phyloP scores from a whole-genome alignment of 2,888 invertebrate genomes.

The Epinotia ramella region DNA sequence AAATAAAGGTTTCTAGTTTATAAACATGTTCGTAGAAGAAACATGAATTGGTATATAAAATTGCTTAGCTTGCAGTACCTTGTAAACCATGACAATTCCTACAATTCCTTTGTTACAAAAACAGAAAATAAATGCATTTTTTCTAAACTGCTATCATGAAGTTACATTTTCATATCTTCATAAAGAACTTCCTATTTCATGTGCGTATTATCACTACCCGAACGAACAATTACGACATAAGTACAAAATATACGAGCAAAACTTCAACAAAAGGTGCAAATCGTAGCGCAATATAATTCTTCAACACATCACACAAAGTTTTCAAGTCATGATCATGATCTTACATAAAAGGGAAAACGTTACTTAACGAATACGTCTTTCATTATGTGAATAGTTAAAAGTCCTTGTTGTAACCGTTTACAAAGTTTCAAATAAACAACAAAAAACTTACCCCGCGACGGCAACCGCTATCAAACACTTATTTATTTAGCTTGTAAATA shows the following conservation, averaged over 20 bases:
- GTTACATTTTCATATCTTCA: neutral
- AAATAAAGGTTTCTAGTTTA: neutral
- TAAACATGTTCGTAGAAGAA: neutral
- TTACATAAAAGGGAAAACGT: conserved; percentile 30
- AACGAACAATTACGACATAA: conserved; percentile 9
- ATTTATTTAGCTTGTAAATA: conserved; percentile 24
- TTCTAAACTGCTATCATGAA: neutral
- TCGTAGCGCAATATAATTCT: neutral
- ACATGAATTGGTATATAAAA: neutral
- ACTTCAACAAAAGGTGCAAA: conserved; percentile 1
- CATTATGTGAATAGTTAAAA: conserved; percentile 32
- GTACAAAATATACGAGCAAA: neutral
- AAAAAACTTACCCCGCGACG: conserved; percentile 46
- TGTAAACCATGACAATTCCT: conserved; percentile 1
- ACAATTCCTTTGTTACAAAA: conserved; percentile 38
- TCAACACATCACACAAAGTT: neutral
- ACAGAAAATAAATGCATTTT: neutral
- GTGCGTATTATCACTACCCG: conserved; percentile 3
- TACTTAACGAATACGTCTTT: conserved; percentile 37
- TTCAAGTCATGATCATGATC: conserved; percentile 27
- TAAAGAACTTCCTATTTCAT: conserved; percentile 21
- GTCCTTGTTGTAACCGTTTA: conserved; percentile 47
- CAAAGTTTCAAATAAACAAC: conserved; percentile 48
- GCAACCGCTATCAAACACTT: conserved; percentile 37
- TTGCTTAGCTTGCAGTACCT: neutral